Base-by-base conservation (phyloP, 2,113 vertebrate genomes). In the Raja brachyura region DNA sequence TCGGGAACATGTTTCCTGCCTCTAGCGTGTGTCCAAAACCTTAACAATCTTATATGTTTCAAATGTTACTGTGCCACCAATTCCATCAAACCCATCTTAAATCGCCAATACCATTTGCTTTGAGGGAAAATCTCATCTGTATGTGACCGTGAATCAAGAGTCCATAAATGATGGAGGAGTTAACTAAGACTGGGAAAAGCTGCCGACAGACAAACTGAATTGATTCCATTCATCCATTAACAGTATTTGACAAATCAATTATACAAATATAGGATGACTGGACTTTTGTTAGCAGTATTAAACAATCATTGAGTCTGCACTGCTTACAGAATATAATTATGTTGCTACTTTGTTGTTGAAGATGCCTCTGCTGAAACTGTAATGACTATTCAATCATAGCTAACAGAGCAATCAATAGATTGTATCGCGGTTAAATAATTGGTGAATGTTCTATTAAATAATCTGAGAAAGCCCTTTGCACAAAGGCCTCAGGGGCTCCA, bases 381-480 rank as follows among this genome's bases (percentile, higher is more conserved):
- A 92, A 92, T 73, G 90, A 16, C 90, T 92, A 74, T 92, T 92
- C 66, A 73, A 70, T 92, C 90, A 92, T 73, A 92, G 2, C 90
- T 48, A 92, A 92, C 66, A 92, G 90, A 48, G 90, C 63, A 92
- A 92, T 92, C 90, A 92, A 73, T 92, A 92, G 39, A 73, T 73
- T 92, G n/a, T 74, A 92, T 22, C 25, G 68, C 39, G 73, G 90
- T 92, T 92, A 74, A 33, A 92, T 74, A 74, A 92, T 92, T 70
- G 68, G 90, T 8, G 48, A 25, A 10, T 73, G 22, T 92, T 92
- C 90, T 74, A 54, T 74, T 74, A 92, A 92, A 92, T 92, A 92
- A 92, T 74, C 33, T 25, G 90, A 74, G 90, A 92, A 92, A 92
- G 73, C 66, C 39, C 33, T 73, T 92, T 73, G 66, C 70, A 73